These are phyloP conservation scores for Melieria picta DNA, from an alignment of 2,888 invertebrate species.

Conservation along the genomic window DNA sequence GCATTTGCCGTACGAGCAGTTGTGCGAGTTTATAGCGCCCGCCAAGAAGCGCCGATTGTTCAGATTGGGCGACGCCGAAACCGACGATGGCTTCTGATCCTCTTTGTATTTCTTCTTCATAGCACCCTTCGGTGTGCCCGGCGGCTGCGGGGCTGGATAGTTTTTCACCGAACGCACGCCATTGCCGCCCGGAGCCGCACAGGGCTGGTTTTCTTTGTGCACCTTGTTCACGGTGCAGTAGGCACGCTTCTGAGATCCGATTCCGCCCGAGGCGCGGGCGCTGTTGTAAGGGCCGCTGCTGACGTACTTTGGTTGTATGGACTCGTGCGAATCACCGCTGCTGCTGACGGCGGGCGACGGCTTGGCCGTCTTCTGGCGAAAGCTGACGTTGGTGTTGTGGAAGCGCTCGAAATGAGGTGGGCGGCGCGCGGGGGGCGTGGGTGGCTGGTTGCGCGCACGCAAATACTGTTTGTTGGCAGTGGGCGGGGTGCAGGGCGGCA, in stretches of 20 bases:
- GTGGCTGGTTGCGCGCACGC: conserved; percentile 46
- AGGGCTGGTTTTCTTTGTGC: conserved; percentile 63
- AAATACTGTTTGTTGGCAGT: conserved; percentile 50
- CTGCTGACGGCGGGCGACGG: conserved; percentile 45
- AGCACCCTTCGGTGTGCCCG: conserved; percentile 45
- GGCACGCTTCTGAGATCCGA: conserved; percentile 61
- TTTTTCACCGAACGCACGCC: conserved; percentile 52
- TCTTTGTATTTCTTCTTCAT: conserved; percentile 54
- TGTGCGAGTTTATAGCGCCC: conserved; percentile 41
- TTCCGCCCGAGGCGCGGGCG: conserved; percentile 37
- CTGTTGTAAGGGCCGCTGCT: conserved; percentile 41
- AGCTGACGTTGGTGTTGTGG: conserved; percentile 50
- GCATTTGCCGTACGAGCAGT: conserved; percentile 39
- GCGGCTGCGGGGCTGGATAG: conserved; percentile 52
- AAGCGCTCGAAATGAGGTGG: conserved; percentile 49
- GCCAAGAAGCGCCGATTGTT: conserved; percentile 44
- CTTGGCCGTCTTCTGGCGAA: conserved; percentile 41
- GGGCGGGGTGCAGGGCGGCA: conserved; percentile 35
- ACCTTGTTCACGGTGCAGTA: conserved; percentile 56
- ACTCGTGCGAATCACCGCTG: conserved; percentile 51
- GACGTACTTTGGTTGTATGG: conserved; percentile 56
- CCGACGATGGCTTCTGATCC: conserved; percentile 53
- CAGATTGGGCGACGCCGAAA: conserved; percentile 50
- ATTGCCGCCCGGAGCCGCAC: conserved; percentile 23
- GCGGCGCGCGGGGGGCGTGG: conserved; percentile 38